A percentile compares a stretch with the other conserved stretches of the same genome.
These are phyloP conservation scores for Uromys caudimaculatus DNA, from an alignment of 2,797 vertebrate genomes.

Conservation along the genomic window DNA sequence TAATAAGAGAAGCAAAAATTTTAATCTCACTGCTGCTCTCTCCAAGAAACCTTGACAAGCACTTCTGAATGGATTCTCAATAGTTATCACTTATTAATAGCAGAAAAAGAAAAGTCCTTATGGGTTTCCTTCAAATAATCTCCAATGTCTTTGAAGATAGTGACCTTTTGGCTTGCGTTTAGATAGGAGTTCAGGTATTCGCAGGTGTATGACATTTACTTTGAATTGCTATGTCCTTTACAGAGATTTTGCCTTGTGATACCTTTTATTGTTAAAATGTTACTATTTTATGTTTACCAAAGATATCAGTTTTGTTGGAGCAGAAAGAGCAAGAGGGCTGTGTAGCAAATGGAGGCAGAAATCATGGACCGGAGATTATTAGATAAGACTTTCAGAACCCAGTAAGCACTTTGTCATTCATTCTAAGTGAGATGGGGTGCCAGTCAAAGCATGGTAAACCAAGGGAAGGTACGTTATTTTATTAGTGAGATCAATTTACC, in stretches of 20 bases:
- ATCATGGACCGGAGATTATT: background rate
- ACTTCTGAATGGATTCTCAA: conserved; percentile 15
- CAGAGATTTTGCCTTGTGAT: background rate
- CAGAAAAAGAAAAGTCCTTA: background rate
- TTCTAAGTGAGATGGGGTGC: background rate
- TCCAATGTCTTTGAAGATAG: background rate
- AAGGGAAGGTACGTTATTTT: background rate
- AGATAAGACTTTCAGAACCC: background rate
- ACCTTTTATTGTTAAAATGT: background rate
- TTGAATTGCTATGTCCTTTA: background rate
- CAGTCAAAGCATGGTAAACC: background rate
- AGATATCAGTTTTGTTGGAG: background rate
- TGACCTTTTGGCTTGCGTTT: background rate
- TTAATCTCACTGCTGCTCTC: conserved; percentile 26
- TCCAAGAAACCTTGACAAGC: background rate
- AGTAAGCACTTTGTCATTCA: background rate
- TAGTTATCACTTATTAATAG: background rate
- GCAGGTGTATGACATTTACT: background rate
- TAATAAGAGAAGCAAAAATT: background rate
- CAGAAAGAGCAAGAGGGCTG: background rate
- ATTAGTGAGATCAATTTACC: background rate
- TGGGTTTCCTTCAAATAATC: background rate
- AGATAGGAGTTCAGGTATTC: background rate
- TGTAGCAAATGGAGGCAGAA: background rate
- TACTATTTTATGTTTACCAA: conserved; percentile 42